Conservation (phyloP, 2,888 invertebrate genomes). For the Ischnura elegans region DNA sequence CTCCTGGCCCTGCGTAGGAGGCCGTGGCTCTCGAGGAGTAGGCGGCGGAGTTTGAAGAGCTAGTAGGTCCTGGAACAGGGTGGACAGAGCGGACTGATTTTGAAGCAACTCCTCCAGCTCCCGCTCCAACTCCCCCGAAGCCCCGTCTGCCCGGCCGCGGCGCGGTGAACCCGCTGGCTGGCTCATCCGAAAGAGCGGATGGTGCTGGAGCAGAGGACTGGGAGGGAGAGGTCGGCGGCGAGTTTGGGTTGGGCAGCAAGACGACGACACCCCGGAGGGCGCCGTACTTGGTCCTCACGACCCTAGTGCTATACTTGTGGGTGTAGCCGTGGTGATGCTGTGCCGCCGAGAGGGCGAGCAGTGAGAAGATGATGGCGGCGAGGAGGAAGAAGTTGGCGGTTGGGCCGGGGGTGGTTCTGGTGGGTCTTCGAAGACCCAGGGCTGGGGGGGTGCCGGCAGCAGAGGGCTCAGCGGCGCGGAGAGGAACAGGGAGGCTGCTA, state of each 20-base stretch:
- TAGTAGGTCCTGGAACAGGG: slow-evolving; percentile 56
- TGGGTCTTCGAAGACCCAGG: neutral
- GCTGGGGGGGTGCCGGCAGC: slow-evolving; percentile 33
- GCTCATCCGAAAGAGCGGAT: neutral
- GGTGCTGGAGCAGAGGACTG: slow-evolving; percentile 12
- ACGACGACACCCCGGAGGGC: slow-evolving; percentile 91
- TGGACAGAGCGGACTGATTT: slow-evolving; percentile 60
- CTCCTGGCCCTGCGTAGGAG: neutral
- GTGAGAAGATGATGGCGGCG: slow-evolving; percentile 24
- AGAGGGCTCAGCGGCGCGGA: slow-evolving; percentile 32
- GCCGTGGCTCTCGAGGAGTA: slow-evolving; percentile 13
- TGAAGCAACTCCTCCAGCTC: neutral
- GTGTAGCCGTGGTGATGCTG: slow-evolving; percentile 65
- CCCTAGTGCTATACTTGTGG: slow-evolving; percentile 84
- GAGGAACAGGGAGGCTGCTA: slow-evolving; percentile 55
- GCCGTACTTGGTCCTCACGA: slow-evolving; percentile 94
- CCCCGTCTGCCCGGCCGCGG: neutral
- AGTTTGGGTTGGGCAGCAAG: slow-evolving; percentile 84
- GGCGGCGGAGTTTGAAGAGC: slow-evolving; percentile 41
- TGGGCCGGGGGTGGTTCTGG: no score
- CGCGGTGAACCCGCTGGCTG: slow-evolving; percentile 40
- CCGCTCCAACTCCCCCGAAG: neutral
- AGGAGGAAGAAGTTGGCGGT: neutral
- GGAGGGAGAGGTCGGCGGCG: slow-evolving; percentile 45
- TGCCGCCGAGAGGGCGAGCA: slow-evolving; percentile 17